A percentile compares a stretch with the other conserved stretches of the same genome.
Evolutionary conservation across 2,113 vertebrate genomes (phyloP).

Genomic region (Triplophysa siluroides): DNA sequence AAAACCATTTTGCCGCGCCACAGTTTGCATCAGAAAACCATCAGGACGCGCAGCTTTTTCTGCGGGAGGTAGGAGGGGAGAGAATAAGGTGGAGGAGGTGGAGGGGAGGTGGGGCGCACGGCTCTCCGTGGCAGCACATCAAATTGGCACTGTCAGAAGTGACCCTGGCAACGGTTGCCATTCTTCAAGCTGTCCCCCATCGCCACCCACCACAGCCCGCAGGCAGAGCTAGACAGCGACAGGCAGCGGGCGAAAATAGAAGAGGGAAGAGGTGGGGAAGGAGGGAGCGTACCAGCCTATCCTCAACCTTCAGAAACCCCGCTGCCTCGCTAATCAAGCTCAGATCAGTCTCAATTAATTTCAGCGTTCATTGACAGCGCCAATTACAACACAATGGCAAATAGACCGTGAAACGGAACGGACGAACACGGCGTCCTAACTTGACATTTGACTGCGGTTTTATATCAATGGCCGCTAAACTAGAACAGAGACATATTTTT

Average conservation of each 20-base stretch:
- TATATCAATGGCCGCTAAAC: slow-evolving; percentile 30
- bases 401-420: slow-evolving; percentile 51
- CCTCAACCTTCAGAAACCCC: slow-evolving; percentile 62
- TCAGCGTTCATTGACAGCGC: slow-evolving; percentile 59
- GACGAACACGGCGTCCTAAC: slow-evolving; percentile 26
- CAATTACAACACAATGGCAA: slow-evolving; percentile 62
- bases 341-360: slow-evolving; percentile 66
- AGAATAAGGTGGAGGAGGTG: slow-evolving; percentile 54
- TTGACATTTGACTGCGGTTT: slow-evolving; percentile 38
- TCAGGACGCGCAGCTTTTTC: slow-evolving; percentile 90
- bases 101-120: slow-evolving; percentile 62
- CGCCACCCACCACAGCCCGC: slow-evolving; percentile 21
- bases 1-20: slow-evolving; percentile 94
- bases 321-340: slow-evolving; percentile 57
- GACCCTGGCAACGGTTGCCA: slow-evolving; percentile 82
- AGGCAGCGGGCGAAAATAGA: slow-evolving; percentile 20
- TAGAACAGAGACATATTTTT: slow-evolving; percentile 11
- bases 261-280: not conserved
- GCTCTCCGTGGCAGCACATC: slow-evolving; percentile 89
- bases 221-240: slow-evolving; percentile 13
- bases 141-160: slow-evolving; percentile 90
- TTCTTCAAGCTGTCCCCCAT: slow-evolving; percentile 70
- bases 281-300: slow-evolving; percentile 39
- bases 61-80: slow-evolving; percentile 36
- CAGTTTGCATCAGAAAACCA: slow-evolving; percentile 98